Percentiles rank a stretch among this genome's conserved stretches.
Conservation (phyloP, 2,797 vertebrate species). For the Rhynchonycteris naso region DNA sequence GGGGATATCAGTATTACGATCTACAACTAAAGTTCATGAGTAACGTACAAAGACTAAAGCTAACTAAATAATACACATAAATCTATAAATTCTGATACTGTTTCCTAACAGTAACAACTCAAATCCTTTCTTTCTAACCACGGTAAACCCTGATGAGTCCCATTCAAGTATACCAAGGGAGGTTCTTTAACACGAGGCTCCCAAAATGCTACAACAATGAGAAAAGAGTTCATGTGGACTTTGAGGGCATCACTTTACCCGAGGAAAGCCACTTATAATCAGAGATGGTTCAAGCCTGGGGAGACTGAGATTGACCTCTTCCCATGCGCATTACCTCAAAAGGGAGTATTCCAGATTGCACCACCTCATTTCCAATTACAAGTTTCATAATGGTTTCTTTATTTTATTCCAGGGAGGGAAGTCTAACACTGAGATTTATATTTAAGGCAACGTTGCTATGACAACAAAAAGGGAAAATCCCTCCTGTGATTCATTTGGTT, state of each 20-base stretch:
- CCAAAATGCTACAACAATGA: not conserved
- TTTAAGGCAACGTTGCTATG: constrained; percentile 61
- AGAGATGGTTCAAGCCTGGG: not conserved
- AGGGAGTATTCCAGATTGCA: constrained; percentile 60
- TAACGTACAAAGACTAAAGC: not conserved
- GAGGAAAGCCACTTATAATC: not conserved
- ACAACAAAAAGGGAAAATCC: constrained; percentile 8
- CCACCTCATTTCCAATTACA: constrained; percentile 64
- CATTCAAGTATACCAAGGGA: not conserved
- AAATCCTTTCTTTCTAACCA: not conserved
- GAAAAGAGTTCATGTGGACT: not conserved
- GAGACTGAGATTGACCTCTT: constrained; percentile 27
- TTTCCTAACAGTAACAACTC: not conserved
- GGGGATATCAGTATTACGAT: not conserved
- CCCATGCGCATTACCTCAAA: constrained; percentile 39
- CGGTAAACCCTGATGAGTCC: not conserved
- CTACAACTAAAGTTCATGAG: not conserved
- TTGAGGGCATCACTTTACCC: not conserved
- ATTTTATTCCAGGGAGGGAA: constrained; percentile 47
- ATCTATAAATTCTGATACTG: not conserved
- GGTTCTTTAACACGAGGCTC: not conserved
- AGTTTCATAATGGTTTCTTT: constrained; percentile 23
- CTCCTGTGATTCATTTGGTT: not conserved
- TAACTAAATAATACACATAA: not conserved
- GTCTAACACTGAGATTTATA: constrained; percentile 33